These are phyloP conservation scores for Pseudomyrmex pallidus DNA, from an alignment of 1,140 invertebrate genomes.

Conservation along the genomic window DNA sequence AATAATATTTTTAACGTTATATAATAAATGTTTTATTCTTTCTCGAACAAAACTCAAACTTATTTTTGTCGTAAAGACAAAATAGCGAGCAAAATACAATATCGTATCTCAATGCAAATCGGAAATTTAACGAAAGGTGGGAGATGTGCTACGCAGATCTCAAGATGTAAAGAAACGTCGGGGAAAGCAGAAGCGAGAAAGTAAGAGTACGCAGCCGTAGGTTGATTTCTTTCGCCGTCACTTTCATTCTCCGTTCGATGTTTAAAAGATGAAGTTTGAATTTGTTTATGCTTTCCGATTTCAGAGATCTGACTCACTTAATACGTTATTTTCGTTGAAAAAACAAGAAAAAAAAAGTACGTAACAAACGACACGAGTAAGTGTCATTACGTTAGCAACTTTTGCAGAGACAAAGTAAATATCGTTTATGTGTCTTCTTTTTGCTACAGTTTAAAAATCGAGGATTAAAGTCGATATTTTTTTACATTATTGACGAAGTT, in stretches of 20 bases:
- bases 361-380: neutral
- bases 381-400: neutral
- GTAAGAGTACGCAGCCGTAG: constrained; percentile 75
- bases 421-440: neutral
- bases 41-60: no score
- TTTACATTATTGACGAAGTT: no score
- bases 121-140: neutral
- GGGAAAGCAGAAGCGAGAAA: constrained; percentile 80
- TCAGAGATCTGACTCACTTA: neutral
- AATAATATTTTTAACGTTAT: no score
- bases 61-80: no score
- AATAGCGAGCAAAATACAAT: no score
- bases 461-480: no score
- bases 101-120: neutral
- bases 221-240: constrained; percentile 75
- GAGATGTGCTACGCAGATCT: constrained; percentile 33
- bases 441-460: neutral
- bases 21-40: no score
- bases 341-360: neutral
- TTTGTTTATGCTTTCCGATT: neutral
- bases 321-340: neutral
- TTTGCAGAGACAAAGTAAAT: neutral
- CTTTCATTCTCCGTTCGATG: constrained; percentile 71
- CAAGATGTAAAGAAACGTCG: constrained; percentile 68
- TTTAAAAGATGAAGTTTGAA: constrained; percentile 1